Conservation (phyloP, 2,888 invertebrate species). For the Doris montereyensis region DNA sequence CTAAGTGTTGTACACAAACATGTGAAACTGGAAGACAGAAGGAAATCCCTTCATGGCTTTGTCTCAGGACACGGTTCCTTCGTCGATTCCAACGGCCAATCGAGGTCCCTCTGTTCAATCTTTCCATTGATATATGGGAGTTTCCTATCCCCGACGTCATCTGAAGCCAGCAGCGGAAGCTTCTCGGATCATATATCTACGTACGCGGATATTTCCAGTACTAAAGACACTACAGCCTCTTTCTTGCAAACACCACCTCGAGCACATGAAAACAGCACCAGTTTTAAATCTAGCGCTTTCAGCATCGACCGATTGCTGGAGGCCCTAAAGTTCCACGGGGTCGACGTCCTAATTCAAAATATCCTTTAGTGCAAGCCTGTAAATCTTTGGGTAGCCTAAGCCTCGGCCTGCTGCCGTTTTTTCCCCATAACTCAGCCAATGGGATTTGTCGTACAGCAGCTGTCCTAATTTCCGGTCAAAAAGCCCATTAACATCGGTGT, state of each 20-base stretch:
- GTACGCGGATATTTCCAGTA: conserved; percentile 18
- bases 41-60: conserved; percentile 37
- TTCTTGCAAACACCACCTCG: neutral
- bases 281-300: conserved; percentile 60
- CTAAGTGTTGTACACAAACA: no score
- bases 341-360: conserved; percentile 74
- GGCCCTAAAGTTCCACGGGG: conserved; percentile 74
- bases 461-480: no score
- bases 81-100: neutral
- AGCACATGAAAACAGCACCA: conserved; percentile 15
- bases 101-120: neutral
- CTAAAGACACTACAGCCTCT: neutral
- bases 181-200: conserved; percentile 29
- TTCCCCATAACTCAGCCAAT: conserved; percentile 75
- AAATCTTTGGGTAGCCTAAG: conserved; percentile 73
- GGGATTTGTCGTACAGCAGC: conserved; percentile 72
- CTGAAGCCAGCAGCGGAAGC: conserved; percentile 42
- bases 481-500: no score
- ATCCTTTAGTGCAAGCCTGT: conserved; percentile 74
- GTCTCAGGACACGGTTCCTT: conserved; percentile 10
- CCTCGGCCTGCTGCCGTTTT: conserved; percentile 71
- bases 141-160: conserved; percentile 38
- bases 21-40: conserved; percentile 55
- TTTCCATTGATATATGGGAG: conserved; percentile 3
- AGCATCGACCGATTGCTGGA: conserved; percentile 74